Conservation (phyloP, 2,888 invertebrate genomes). For the Lordiphosa fenestrarum region DNA sequence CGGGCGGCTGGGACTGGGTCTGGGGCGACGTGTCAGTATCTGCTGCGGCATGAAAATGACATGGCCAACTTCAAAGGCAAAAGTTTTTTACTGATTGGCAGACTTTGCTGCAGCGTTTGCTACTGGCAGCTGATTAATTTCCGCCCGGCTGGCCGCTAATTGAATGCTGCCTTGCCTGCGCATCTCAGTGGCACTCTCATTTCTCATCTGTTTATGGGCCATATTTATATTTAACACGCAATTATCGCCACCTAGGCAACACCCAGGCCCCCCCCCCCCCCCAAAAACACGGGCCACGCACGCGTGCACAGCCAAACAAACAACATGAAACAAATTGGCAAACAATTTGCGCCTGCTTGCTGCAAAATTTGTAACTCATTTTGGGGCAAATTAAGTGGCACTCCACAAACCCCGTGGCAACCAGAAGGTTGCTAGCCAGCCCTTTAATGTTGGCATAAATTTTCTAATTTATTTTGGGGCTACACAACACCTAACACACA, state of each 20-base stretch:
- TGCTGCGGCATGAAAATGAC: constrained; percentile 38
- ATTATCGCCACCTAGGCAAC: constrained; percentile 43
- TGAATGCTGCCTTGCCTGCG: constrained; percentile 32
- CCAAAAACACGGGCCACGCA: constrained; percentile 29
- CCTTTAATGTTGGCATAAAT: constrained; percentile 65
- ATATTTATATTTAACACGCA: constrained; percentile 34
- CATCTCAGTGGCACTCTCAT: constrained; percentile 1
- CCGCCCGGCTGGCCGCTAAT: constrained; percentile 40
- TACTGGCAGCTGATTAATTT: constrained; percentile 48
- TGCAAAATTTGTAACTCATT: constrained; percentile 66
- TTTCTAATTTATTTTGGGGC: constrained; percentile 53
- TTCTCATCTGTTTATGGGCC: constrained; percentile 7
- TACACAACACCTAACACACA: constrained; percentile 39
- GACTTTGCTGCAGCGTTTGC: constrained; percentile 19
- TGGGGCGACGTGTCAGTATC: constrained; percentile 16
- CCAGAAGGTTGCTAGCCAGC: constrained; percentile 32
- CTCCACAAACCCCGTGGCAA: constrained; percentile 19
- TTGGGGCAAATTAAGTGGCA: constrained; percentile 50
- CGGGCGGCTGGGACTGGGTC: not conserved
- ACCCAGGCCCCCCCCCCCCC: too few species aligned
- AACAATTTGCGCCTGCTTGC: constrained; percentile 43
- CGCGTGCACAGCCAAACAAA: constrained; percentile 31
- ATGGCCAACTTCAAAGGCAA: constrained; percentile 56
- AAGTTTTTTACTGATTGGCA: constrained; percentile 53
- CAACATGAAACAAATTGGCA: constrained; percentile 49